phyloP scores from a whole-genome alignment of 2,113 vertebrate genomes.

The Xenotilapia caudafasciata region DNA sequence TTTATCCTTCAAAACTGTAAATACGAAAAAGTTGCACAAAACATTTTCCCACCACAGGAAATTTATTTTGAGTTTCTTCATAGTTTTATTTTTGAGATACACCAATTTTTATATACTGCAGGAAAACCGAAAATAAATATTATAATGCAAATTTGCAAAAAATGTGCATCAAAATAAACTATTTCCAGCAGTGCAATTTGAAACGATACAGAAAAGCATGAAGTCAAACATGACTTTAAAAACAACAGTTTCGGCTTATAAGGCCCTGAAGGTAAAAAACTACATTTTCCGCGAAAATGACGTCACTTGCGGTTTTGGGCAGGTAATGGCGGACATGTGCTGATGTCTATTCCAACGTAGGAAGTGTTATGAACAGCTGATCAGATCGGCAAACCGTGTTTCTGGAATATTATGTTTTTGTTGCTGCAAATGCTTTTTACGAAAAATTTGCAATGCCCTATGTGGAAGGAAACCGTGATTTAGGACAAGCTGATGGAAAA shows the following conservation, averaged over 20 bases:
- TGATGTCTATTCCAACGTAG: background rate
- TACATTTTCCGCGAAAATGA: background rate
- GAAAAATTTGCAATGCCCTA: background rate
- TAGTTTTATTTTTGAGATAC: background rate
- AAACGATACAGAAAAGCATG: background rate
- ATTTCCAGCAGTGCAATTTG: background rate
- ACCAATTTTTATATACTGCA: background rate
- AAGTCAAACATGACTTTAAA: background rate
- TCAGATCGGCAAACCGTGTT: background rate
- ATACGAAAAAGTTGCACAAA: background rate
- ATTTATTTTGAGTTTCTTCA: background rate
- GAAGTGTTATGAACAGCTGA: background rate
- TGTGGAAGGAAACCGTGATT: background rate
- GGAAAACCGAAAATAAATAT: background rate
- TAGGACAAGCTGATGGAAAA: background rate
- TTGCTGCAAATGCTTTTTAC: rapidly evolving
- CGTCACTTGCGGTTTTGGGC: background rate
- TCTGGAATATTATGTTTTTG: background rate
- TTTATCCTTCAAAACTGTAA: background rate
- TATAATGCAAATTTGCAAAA: background rate
- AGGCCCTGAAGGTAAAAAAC: background rate
- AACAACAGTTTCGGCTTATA: rapidly evolving
- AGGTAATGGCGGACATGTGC: background rate
- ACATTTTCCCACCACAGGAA: background rate
- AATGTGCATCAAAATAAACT: background rate